A percentile compares a stretch with the other conserved stretches of the same genome.
Evolutionary conservation across 2,797 vertebrate genomes (phyloP).

Genomic region (Botia almorhae): DNA sequence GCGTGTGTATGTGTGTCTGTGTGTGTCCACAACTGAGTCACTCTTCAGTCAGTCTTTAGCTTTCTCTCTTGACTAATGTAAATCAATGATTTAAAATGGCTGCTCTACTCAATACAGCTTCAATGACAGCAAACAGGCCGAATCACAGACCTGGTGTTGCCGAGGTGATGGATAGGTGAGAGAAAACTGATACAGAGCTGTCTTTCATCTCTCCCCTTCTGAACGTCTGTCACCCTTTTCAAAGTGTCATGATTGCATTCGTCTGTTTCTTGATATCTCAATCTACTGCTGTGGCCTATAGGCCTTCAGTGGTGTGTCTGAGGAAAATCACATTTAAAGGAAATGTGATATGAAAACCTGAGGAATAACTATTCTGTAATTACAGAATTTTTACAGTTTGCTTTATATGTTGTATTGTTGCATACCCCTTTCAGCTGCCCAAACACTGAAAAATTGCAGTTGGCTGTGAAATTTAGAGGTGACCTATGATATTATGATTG

Average conservation of each 20-base stretch:
- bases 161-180: slow-evolving; percentile 48
- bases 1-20: too few relatives aligned
- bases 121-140: slow-evolving; percentile 52
- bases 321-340: not conserved
- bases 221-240: slow-evolving; percentile 34
- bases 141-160: slow-evolving; percentile 46
- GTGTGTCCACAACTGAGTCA: not conserved
- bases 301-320: slow-evolving; percentile 3
- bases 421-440: too few relatives aligned
- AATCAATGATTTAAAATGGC: slow-evolving; percentile 54
- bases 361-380: not conserved
- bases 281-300: slow-evolving; percentile 6
- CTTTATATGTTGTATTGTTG: too few relatives aligned
- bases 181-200: slow-evolving; percentile 31
- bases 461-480: too few relatives aligned
- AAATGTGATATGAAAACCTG: slow-evolving; percentile 26
- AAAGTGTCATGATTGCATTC: slow-evolving; percentile 34
- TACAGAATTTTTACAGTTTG: not conserved
- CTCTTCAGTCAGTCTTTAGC: slow-evolving; percentile 16
- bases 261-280: slow-evolving; percentile 7
- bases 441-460: too few relatives aligned
- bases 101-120: slow-evolving; percentile 40
- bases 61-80: slow-evolving; percentile 52
- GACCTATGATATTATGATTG: too few relatives aligned
- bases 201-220: slow-evolving; percentile 19